A percentile compares a stretch with the other conserved stretches of the same genome.
Conservation (phyloP, 23 tunicate genomes). For the Halocynthia aurantium region DNA sequence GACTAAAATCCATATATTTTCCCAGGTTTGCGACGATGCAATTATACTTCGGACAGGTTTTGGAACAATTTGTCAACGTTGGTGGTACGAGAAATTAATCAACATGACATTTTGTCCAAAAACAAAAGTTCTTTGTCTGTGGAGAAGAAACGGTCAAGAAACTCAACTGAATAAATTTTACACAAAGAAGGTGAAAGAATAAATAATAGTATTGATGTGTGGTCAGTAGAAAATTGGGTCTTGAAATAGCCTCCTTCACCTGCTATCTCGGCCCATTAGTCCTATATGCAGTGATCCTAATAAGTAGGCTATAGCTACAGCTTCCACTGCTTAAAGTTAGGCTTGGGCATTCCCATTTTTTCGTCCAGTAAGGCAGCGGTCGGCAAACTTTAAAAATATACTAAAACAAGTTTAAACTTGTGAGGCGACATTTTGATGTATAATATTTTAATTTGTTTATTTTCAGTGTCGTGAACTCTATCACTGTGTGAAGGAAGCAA, state of each 20-base stretch:
- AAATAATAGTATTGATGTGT: neutral
- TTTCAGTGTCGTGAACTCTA: conserved; percentile 93
- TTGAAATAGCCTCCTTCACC: too few species aligned
- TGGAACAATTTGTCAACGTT: conserved; percentile 95
- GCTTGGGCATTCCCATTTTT: too few species aligned
- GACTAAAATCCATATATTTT: neutral
- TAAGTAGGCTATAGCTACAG: too few species aligned
- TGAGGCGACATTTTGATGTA: too few species aligned
- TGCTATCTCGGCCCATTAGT: too few species aligned
- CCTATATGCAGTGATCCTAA: too few species aligned
- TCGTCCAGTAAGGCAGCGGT: too few species aligned
- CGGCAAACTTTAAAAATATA: too few species aligned
- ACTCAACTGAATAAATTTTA: conserved; percentile 90
- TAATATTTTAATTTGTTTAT: neutral
- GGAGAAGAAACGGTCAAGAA: conserved; percentile 92
- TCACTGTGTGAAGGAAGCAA: conserved; percentile 95
- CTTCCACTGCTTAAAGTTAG: too few species aligned
- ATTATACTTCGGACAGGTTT: conserved; percentile 91
- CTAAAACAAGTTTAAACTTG: too few species aligned
- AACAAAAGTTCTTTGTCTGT: conserved; percentile 90
- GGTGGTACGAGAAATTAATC: conserved; percentile 99
- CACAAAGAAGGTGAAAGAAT: conserved; percentile 94
- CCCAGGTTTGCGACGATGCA: conserved; percentile 94
- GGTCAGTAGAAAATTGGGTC: too few species aligned
- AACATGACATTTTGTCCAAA: conserved; percentile 99